Conservation (phyloP, 2,888 invertebrate species). For the Euproctis similis region DNA sequence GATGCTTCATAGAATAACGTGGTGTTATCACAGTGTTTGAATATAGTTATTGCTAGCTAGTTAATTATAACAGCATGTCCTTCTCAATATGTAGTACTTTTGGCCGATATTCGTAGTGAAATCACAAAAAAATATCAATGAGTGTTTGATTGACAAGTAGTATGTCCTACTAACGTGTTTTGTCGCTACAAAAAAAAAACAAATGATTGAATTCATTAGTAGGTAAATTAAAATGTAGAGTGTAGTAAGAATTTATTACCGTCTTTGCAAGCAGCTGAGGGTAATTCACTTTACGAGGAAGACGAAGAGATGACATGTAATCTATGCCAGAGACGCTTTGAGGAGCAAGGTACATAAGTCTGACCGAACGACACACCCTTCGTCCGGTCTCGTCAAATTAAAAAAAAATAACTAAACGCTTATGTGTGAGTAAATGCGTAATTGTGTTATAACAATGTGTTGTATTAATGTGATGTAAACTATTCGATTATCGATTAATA, state of each 20-base stretch:
- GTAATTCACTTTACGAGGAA: conserved; percentile 78
- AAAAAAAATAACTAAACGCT: conserved; percentile 62
- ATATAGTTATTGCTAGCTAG: conserved; percentile 19
- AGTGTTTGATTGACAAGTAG: conserved; percentile 12
- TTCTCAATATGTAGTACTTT: no score
- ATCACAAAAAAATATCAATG: background rate
- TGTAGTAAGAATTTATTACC: conserved; percentile 70
- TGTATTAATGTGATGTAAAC: conserved; percentile 34
- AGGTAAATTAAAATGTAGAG: conserved; percentile 42
- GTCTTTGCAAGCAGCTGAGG: conserved; percentile 81
- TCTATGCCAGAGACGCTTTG: conserved; percentile 86
- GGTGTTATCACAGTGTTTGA: conserved; percentile 20
- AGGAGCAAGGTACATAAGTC: conserved; percentile 82
- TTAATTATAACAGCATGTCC: conserved; percentile 30
- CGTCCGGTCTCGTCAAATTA: conserved; percentile 62
- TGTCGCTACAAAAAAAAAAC: conserved; percentile 18
- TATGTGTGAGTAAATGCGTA: conserved; percentile 76
- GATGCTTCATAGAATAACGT: conserved; percentile 41
- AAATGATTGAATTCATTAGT: conserved; percentile 25
- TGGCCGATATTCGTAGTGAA: no score
- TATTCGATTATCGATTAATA: conserved; percentile 30
- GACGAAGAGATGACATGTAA: conserved; percentile 82
- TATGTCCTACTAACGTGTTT: conserved; percentile 19
- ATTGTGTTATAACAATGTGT: conserved; percentile 58
- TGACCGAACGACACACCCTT: conserved; percentile 51